Evolutionary conservation across 1,140 invertebrate genomes (phyloP).

Genomic region (honey bee (Apis mellifera)): Amel_HAv3.1 CM009931.2:26491501-26492000

Average conservation of each 20-base stretch:
- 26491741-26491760: constrained; percentile 61
- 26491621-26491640: constrained; percentile 69
- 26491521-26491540: constrained; percentile 54
- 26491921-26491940: too few species aligned
- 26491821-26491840: constrained; percentile 57
- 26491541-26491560: constrained; percentile 56
- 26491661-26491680: constrained; percentile 67
- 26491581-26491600: constrained; percentile 68
- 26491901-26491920: too few species aligned
- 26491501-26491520: constrained; percentile 42
- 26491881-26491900: too few species aligned
- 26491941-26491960: too few species aligned
- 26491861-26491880: too few species aligned
- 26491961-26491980: too few species aligned
- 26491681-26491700: constrained; percentile 62
- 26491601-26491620: constrained; percentile 71
- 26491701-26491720: constrained; percentile 61
- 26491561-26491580: constrained; percentile 59
- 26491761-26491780: constrained; percentile 21
- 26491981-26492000: too few species aligned
- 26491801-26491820: constrained; percentile 16
- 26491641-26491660: constrained; percentile 74
- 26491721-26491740: constrained; percentile 37
- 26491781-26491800: constrained; percentile 23
- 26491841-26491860: too few species aligned